Percentiles rank a stretch among this genome's conserved stretches.
These are phyloP conservation scores for Scaptodrosophila lebanonensis DNA, from an alignment of 1,140 invertebrate species.

Conservation along the genomic window DNA sequence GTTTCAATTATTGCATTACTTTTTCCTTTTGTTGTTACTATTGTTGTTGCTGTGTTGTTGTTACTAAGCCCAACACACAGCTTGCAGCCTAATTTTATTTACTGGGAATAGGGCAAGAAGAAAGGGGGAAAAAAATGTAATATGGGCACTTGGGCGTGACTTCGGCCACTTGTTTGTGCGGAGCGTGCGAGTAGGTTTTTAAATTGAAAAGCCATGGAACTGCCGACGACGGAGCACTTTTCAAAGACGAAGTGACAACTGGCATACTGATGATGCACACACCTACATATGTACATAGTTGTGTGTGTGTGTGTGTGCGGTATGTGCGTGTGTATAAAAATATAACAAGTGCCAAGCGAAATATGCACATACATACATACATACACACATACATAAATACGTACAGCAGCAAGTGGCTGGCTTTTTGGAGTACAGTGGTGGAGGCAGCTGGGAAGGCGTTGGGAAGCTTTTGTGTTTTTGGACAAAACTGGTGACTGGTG, in stretches of 20 bases:
- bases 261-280: constrained; percentile 47
- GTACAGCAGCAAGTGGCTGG: no score
- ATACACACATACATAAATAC: no score
- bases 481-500: not conserved
- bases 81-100: constrained; percentile 39
- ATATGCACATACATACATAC: constrained; percentile 72
- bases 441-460: no score
- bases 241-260: constrained; percentile 65
- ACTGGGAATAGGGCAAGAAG: not conserved
- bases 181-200: not conserved
- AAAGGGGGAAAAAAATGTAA: constrained; percentile 12
- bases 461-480: no score
- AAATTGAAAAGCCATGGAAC: constrained; percentile 25
- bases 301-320: constrained; percentile 4
- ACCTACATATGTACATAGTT: constrained; percentile 2
- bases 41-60: constrained; percentile 10
- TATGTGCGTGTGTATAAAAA: constrained; percentile 52
- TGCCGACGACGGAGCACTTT: constrained; percentile 55
- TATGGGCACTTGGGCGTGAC: constrained; percentile 32
- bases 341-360: constrained; percentile 72
- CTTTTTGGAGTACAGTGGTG: no score
- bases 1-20: not conserved
- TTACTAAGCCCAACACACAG: no score
- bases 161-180: constrained; percentile 47
- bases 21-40: constrained; percentile 9